Evolutionary conservation across 2,797 vertebrate species (phyloP), one percentile per base, ranked within the genome.

Genomic region (Cephalopachus bancanus): DNA sequence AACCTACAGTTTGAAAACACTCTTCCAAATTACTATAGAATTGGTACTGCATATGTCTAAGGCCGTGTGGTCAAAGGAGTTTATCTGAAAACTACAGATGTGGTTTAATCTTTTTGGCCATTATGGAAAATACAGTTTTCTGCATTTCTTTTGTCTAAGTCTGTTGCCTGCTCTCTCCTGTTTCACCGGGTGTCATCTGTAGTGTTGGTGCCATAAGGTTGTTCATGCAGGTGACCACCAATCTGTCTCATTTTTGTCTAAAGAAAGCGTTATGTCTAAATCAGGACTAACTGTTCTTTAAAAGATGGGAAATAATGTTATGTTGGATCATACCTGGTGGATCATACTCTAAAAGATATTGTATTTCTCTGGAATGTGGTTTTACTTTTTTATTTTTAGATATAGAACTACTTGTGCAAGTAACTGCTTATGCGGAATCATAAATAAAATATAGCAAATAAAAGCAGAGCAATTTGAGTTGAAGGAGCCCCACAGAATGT

Each of bases 351-450:
- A 59, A 94, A 94, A 96, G 74, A 78, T 75, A 57, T 16, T 26
- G 51, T 72, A 0, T 65, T 95, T 91, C 14, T 86, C 64, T 59
- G 92, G 94, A 91, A 83, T 2, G 10, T 83, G 64, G 16, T 85
- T n/a, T 60, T 72, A 55, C 62, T 83, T 94, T 93, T 93, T 93
- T 93, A 92, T 80, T 96, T 95, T 96, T 93, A 96, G 92, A 24
- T 67, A 44, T 6, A 87, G 76, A 90, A 93, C 49, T 94, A 65
- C 65, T 67, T 94, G 85, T 91, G 14, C 91, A 96, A 72, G 86
- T 76, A 95, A 79, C 76, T 2, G 17, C 30, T 28, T 71, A n/a
- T 12, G 12, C 28, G 49, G 60, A 95, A 24, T 94, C 89, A 85
- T 83, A 94, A 80, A 91, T 62, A 79, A 89, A 86, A 74, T 62